Evolutionary conservation across 2,888 invertebrate genomes (phyloP), one percentile per base, ranked within the genome.

Genomic region (Clusia tigrina): DNA sequence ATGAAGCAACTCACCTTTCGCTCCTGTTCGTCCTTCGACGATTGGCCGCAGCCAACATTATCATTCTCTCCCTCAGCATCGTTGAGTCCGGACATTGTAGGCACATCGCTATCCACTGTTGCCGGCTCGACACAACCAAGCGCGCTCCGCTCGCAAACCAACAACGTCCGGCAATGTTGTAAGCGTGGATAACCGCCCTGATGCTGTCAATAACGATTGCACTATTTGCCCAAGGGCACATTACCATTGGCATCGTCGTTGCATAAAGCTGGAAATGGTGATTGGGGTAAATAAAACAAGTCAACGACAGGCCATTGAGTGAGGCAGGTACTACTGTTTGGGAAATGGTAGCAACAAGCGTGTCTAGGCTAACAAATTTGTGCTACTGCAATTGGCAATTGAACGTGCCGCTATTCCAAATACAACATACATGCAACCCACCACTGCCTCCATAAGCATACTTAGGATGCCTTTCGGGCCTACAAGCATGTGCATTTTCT

Each of bases 381-480:
- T n/a, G n/a, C n/a, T n/a, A n/a, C n/a, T n/a, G n/a, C n/a, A n/a
- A n/a, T n/a, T n/a, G n/a, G n/a, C n/a, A n/a, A n/a, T n/a, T n/a
- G n/a, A n/a, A n/a, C n/a, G n/a, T n/a, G n/a, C n/a, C n/a, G n/a
- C n/a, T n/a, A n/a, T n/a, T n/a, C n/a, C n/a, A n/a, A n/a, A n/a
- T n/a, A n/a, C n/a, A n/a, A n/a, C n/a, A n/a, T n/a, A n/a, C n/a
- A n/a, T n/a, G n/a, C n/a, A n/a, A n/a, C n/a, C n/a, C n/a, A n/a
- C n/a, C n/a, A n/a, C n/a, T n/a, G n/a, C n/a, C n/a, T n/a, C n/a
- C n/a, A n/a, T n/a, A n/a, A n/a, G n/a, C n/a, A n/a, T 69, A 76
- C 93, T 91, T 84, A 95, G 95, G 95, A 86, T 95, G 95, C 80
- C 95, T 95, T 82, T 95, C 95, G 80, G 95, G 95, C 58, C 95